Conservation (phyloP, 2,888 invertebrate species). For the Chrysina gloriosa region DNA sequence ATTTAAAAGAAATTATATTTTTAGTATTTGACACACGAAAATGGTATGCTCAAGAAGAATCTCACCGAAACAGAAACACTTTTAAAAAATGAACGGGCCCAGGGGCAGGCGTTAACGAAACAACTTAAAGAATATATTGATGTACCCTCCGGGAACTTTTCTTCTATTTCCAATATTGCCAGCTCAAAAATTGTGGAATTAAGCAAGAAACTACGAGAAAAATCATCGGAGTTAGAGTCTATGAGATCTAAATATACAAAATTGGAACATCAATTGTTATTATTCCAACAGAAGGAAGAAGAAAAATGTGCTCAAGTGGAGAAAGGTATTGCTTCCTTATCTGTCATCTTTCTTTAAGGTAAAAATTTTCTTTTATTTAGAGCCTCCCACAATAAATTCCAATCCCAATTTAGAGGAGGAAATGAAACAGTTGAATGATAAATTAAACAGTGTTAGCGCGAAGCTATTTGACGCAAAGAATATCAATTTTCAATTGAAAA, state of each 20-base stretch:
- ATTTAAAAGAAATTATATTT: not conserved
- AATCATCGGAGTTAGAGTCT: conserved; percentile 72
- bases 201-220: conserved; percentile 74
- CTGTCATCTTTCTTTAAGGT: not conserved
- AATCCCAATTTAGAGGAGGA: conserved; percentile 59
- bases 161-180: conserved; percentile 69
- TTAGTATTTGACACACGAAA: conserved; percentile 70
- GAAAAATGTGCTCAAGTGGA: conserved; percentile 26
- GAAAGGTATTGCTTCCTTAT: conserved; percentile 1
- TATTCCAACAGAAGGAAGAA: conserved; percentile 56
- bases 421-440: conserved; percentile 72
- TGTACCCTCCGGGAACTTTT: conserved; percentile 65
- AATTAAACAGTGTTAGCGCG: conserved; percentile 69
- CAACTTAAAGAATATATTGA: conserved; percentile 69
- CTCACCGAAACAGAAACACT: conserved; percentile 67
- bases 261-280: conserved; percentile 67
- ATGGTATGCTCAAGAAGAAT: conserved; percentile 68
- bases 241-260: conserved; percentile 71
- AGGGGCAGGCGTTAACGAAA: conserved; percentile 64
- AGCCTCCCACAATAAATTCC: conserved; percentile 24
- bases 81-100: conserved; percentile 65
- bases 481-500: conserved; percentile 75
- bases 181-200: conserved; percentile 76
- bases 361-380: not conserved
- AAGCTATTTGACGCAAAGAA: conserved; percentile 79